Evolutionary conservation across 2,888 invertebrate species (phyloP).

Genomic region (Laspeyria flexula): DNA sequence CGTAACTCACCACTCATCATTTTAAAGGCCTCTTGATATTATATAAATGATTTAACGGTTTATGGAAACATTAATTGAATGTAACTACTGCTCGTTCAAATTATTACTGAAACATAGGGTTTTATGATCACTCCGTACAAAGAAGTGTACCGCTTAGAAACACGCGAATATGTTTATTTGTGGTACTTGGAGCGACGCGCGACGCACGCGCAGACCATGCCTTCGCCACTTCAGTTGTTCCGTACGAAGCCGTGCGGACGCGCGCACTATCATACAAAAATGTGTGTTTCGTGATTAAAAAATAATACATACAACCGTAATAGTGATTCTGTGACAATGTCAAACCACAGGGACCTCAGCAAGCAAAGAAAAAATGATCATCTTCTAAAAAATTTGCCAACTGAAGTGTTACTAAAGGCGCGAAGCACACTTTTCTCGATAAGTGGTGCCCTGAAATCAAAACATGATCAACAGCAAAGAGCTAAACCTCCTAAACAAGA

Average conservation of each 20-base stretch:
- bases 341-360: conserved; percentile 70
- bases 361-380: conserved; percentile 77
- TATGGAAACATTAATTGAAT: neutral
- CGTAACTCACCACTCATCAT: conserved; percentile 29
- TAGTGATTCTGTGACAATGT: conserved; percentile 59
- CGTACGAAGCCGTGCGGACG: conserved; percentile 62
- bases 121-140: conserved; percentile 37
- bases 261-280: conserved; percentile 56
- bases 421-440: conserved; percentile 77
- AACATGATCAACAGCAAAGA: conserved; percentile 62
- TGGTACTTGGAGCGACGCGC: conserved; percentile 70
- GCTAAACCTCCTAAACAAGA: conserved; percentile 72
- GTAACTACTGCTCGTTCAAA: neutral
- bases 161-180: conserved; percentile 79
- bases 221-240: conserved; percentile 72
- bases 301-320: conserved; percentile 47
- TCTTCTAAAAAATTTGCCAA: conserved; percentile 74
- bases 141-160: conserved; percentile 52
- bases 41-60: neutral
- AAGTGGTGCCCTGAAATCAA: conserved; percentile 78
- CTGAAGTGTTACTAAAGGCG: conserved; percentile 78
- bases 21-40: neutral
- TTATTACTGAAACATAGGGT: conserved; percentile 6
- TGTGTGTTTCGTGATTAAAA: conserved; percentile 36
- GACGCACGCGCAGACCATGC: conserved; percentile 74